phyloP scores from a whole-genome alignment of 2,888 invertebrate species.

The Ichneumoninae sp. region DNA sequence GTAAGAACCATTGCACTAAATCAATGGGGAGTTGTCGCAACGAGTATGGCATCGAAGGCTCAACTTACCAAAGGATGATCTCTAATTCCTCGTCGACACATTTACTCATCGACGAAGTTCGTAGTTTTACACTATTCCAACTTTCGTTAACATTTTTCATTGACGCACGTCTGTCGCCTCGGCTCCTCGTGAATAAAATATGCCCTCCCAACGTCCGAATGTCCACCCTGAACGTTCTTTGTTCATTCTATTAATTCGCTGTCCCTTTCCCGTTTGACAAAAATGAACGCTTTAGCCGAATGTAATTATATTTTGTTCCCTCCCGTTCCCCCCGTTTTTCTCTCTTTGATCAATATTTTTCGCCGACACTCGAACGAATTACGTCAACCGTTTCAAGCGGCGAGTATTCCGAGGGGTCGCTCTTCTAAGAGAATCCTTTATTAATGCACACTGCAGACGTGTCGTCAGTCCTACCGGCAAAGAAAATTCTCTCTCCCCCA shows the following conservation, averaged over 20 bases:
- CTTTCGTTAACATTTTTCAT: background rate
- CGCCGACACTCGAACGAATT: background rate
- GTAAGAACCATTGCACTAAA: too few species aligned
- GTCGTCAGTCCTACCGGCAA: background rate
- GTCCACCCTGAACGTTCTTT: too few species aligned
- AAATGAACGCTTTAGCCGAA: background rate
- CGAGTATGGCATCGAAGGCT: too few species aligned
- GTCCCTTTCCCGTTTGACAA: background rate
- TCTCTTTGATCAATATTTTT: background rate
- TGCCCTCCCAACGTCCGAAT: too few species aligned
- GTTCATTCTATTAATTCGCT: too few species aligned
- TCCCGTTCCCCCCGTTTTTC: background rate
- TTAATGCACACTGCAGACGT: conserved; percentile 9
- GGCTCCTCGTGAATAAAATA: too few species aligned
- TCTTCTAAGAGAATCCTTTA: conserved; percentile 59
- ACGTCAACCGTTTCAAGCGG: background rate
- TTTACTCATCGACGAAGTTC: background rate
- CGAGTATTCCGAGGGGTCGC: background rate
- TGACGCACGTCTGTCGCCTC: background rate
- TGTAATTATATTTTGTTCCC: background rate
- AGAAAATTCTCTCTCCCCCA: conserved; percentile 11
- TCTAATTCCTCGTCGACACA: background rate
- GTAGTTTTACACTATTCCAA: background rate
- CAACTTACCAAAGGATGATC: background rate
- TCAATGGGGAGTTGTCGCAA: too few species aligned